Conservation (phyloP, 1,140 invertebrate species). For the Bombus consobrinus region DNA sequence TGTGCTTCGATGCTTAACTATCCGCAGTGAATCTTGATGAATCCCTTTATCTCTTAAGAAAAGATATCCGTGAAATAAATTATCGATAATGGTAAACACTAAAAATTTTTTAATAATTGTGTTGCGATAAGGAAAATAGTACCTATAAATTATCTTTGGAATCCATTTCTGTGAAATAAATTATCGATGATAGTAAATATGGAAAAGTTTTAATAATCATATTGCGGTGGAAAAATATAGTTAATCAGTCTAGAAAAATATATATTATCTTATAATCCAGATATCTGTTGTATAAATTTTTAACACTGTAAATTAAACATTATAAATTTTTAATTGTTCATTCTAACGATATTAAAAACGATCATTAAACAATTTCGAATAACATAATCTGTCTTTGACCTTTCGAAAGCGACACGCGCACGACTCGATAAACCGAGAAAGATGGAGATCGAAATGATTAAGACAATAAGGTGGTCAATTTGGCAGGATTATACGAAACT, state of each 20-base stretch:
- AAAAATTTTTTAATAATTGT: neutral
- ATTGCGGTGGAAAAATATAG: neutral
- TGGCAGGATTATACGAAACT: neutral
- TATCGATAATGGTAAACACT: neutral
- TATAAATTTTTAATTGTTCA: neutral
- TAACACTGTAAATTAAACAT: neutral
- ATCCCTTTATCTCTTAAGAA: neutral
- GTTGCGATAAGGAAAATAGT: neutral
- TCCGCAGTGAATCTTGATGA: neutral
- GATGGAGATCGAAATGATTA: neutral
- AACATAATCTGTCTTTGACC: neutral
- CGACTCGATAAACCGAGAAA: neutral
- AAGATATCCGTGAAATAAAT: neutral
- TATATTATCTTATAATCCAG: neutral
- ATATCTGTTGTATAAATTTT: neutral
- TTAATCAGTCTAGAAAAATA: neutral
- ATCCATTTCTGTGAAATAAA: neutral
- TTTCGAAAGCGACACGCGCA: neutral
- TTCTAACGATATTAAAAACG: neutral
- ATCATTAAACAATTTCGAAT: neutral
- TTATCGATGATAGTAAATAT: neutral
- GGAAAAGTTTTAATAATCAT: neutral
- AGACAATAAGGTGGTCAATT: constrained; percentile 15
- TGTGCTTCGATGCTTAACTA: neutral
- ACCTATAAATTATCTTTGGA: neutral